phyloP scores from a whole-genome alignment of 64 coral and sea anemone species.

The Porites lutea region DNA sequence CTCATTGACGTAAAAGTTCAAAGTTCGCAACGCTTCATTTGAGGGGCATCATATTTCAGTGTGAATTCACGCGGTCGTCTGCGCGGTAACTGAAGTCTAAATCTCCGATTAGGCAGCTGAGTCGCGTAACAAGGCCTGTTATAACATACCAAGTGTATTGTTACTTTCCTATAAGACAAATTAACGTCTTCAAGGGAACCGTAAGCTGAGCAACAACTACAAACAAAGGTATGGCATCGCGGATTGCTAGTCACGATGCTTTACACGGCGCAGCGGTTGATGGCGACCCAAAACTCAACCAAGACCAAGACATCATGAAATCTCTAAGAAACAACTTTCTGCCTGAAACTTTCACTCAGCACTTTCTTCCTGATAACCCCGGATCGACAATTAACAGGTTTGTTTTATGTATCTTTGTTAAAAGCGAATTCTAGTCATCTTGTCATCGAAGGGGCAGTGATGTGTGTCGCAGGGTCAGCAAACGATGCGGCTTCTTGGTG shows the following conservation, averaged over 20 bases:
- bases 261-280: not conserved
- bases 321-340: not conserved
- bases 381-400: slow-evolving; percentile 11
- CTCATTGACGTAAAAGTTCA: not conserved
- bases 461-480: not conserved
- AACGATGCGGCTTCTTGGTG: not conserved
- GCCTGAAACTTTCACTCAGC: not conserved
- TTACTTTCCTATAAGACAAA: not conserved
- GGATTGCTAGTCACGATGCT: not conserved
- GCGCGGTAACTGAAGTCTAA: not conserved
- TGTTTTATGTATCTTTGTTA: not conserved
- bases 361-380: not conserved
- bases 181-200: no score
- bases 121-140: no score
- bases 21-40: slow-evolving; percentile 55
- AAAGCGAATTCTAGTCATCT: not conserved
- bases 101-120: not conserved
- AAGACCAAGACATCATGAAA: not conserved
- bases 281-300: not conserved
- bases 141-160: not conserved
- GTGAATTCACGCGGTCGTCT: not conserved
- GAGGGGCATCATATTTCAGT: not conserved
- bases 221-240: not conserved
- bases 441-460: not conserved
- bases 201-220: not conserved